Conservation (phyloP, 2,797 vertebrate genomes). For the Enteromius unitaeniatus region DNA sequence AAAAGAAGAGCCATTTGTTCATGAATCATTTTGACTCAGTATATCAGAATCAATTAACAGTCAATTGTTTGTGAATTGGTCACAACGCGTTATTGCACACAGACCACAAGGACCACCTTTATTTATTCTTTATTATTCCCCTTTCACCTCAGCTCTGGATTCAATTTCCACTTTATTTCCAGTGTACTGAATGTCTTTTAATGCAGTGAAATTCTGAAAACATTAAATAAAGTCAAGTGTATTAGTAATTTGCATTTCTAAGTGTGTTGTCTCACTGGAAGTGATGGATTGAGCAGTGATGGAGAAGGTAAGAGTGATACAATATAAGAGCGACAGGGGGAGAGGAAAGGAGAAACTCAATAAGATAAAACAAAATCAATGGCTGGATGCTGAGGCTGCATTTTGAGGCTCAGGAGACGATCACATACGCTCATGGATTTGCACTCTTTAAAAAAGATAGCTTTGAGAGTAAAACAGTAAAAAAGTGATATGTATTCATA, state of each 20-base stretch:
- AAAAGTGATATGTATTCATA: constrained; percentile 51
- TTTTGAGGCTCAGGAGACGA: constrained; percentile 49
- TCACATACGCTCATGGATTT: constrained; percentile 50
- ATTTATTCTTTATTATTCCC: background rate
- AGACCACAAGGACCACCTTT: background rate
- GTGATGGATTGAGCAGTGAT: constrained; percentile 42
- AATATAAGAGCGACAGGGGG: constrained; percentile 18
- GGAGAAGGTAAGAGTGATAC: constrained; percentile 8
- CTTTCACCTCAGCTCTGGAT: constrained; percentile 1
- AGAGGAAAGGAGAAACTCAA: constrained; percentile 47
- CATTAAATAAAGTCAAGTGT: constrained; percentile 42
- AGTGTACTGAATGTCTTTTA: background rate
- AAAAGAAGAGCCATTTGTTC: background rate
- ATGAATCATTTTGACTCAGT: background rate
- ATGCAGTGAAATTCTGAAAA: constrained; percentile 21
- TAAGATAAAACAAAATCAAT: constrained; percentile 49
- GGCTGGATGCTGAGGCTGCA: constrained; percentile 55
- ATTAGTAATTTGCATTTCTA: constrained; percentile 42
- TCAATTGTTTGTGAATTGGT: background rate
- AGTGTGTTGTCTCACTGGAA: constrained; percentile 41
- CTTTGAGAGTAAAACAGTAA: constrained; percentile 45
- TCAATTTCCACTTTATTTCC: constrained; percentile 18
- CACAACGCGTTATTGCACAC: background rate
- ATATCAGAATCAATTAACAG: background rate
- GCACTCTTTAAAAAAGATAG: constrained; percentile 37